A percentile compares a stretch with the other conserved stretches of the same genome.
These are phyloP conservation scores for Oligia fasciuncula DNA, from an alignment of 2,888 invertebrate genomes.

Conservation along the genomic window DNA sequence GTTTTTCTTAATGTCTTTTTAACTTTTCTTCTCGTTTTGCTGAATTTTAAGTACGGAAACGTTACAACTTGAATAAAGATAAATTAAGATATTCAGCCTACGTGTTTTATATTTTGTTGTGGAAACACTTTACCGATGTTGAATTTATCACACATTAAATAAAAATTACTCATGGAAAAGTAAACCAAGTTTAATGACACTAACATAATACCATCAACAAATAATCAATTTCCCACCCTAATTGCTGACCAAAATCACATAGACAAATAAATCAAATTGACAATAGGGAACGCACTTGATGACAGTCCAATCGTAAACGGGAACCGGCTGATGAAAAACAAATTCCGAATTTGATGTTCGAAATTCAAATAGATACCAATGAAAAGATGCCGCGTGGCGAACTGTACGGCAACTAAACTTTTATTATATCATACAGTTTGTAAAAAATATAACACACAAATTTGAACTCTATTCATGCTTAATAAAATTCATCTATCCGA, in stretches of 20 bases:
- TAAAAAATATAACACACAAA: constrained; percentile 31
- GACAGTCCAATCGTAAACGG: constrained; percentile 85
- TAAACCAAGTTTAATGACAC: constrained; percentile 67
- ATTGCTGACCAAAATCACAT: constrained; percentile 81
- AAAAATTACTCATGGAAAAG: constrained; percentile 6
- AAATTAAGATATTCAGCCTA: constrained; percentile 4
- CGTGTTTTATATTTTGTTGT: constrained; percentile 25
- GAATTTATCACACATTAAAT: constrained; percentile 12
- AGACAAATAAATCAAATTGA: constrained; percentile 83
- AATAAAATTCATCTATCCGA: constrained; percentile 36
- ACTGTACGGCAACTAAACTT: constrained; percentile 68
- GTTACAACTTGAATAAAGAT: constrained; percentile 26
- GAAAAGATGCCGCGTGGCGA: constrained; percentile 86
- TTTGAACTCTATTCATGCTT: constrained; percentile 28
- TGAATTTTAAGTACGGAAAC: constrained; percentile 27
- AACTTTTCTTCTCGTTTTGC: constrained; percentile 33
- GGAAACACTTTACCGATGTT: not conserved
- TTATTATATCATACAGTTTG: constrained; percentile 27
- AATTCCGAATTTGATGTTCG: constrained; percentile 85
- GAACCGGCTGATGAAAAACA: constrained; percentile 87
- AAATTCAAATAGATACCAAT: constrained; percentile 89
- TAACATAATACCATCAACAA: constrained; percentile 74
- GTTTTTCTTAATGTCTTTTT: constrained; percentile 39
- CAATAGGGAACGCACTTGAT: constrained; percentile 83
- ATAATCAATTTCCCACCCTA: constrained; percentile 77